Evolutionary conservation across 2,888 invertebrate genomes (phyloP).

Genomic region (Latrodectus elegans): DNA sequence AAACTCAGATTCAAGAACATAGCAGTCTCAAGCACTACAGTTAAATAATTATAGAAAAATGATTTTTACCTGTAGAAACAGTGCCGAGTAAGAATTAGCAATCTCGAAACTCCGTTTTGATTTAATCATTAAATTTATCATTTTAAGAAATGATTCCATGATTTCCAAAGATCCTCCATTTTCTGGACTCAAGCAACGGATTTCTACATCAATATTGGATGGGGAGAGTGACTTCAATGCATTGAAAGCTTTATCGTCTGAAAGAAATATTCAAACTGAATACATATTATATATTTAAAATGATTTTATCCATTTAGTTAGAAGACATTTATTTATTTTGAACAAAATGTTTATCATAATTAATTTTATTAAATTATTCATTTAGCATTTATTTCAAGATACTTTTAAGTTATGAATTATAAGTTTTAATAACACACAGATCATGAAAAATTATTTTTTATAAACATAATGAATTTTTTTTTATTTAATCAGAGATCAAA

Average conservation of each 20-base stretch:
- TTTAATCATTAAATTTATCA: constrained; percentile 83
- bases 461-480: too few relatives aligned
- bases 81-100: constrained; percentile 89
- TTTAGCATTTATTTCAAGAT: too few relatives aligned
- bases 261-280: background rate
- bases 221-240: constrained; percentile 84
- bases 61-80: constrained; percentile 85
- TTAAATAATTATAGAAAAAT: background rate
- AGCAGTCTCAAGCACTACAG: too few relatives aligned
- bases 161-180: constrained; percentile 82
- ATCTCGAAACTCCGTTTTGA: constrained; percentile 90
- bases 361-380: too few relatives aligned
- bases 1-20: background rate
- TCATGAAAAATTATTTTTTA: too few relatives aligned
- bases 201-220: constrained; percentile 89
- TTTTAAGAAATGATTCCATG: constrained; percentile 85
- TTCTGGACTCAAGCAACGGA: constrained; percentile 85
- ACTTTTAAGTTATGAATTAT: too few relatives aligned
- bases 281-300: too few relatives aligned
- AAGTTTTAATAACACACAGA: too few relatives aligned
- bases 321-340: too few relatives aligned
- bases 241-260: constrained; percentile 78
- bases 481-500: too few relatives aligned
- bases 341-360: too few relatives aligned
- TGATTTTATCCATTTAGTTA: too few relatives aligned